Percentiles rank a stretch among this genome's conserved stretches.
These are phyloP conservation scores for Babyrousa celebensis DNA, from an alignment of 2,797 vertebrate species.

Conservation along the genomic window DNA sequence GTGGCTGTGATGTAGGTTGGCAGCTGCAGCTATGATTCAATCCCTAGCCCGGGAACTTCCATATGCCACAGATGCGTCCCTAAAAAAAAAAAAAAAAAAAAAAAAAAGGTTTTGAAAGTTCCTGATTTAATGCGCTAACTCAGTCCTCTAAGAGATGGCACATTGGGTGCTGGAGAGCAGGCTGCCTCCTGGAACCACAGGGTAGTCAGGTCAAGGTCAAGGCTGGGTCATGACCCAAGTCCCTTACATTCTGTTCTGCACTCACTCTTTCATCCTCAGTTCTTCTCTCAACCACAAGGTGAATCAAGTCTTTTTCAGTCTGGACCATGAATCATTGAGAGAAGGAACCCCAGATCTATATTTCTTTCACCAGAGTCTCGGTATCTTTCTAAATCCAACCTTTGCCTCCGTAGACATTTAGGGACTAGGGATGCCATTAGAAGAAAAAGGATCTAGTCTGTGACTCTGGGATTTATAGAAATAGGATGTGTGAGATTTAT, in stretches of 20 bases:
- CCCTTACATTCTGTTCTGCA: not conserved
- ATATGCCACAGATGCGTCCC: too few species aligned
- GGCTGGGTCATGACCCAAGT: too few species aligned
- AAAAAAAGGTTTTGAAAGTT: not conserved
- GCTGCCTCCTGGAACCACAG: not conserved
- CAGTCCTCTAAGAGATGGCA: not conserved
- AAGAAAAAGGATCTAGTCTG: constrained; percentile 47
- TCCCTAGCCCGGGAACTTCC: too few species aligned
- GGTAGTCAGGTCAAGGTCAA: not conserved
- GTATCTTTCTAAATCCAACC: constrained; percentile 11
- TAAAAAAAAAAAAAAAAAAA: not conserved
- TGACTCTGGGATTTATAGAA: constrained; percentile 58
- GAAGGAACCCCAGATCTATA: not conserved
- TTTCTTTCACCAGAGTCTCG: not conserved
- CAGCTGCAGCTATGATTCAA: too few species aligned
- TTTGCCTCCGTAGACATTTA: not conserved
- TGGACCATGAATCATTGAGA: not conserved
- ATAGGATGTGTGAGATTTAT: constrained; percentile 61
- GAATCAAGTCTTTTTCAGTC: not conserved
- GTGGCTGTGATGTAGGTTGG: too few species aligned
- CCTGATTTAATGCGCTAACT: not conserved
- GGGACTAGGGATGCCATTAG: not conserved
- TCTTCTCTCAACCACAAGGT: not conserved
- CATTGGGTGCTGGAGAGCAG: not conserved
- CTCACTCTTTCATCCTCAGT: not conserved